Evolutionary conservation across 1,140 invertebrate genomes (phyloP), one percentile per base, ranked within the genome.

Genomic region (Heliconius congener): DNA sequence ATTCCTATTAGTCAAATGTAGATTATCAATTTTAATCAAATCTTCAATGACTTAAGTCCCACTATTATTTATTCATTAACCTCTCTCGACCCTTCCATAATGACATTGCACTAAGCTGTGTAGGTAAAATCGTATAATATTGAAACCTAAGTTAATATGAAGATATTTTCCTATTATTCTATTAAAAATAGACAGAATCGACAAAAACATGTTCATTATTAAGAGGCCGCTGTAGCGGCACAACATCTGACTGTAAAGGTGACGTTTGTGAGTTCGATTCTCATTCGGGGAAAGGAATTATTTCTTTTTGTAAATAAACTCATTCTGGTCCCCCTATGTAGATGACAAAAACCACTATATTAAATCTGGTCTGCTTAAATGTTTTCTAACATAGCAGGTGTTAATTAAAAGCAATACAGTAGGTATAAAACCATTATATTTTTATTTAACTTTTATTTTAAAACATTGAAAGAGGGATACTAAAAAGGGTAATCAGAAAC

Each of bases 11-110:
- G n/a, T 60, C 55, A 60, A 60, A 60, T 23, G n/a, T 23, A 27
- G 9, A 23, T 60, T 23, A 23, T 23, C n/a, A 8, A 23, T 60
- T n/a, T 60, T 23, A 23, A 60, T 13, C 9, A 60, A 60, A 60
- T 60, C 9, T 60, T 23, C 55, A 60, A n/a, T 27, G 55, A 60
- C n/a, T 23, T 60, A 60, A 60, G 8, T 60, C n/a, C n/a, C 8
- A 4, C n/a, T 60, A 60, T 60, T 60, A 60, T 60, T 60, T 60
- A 60, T 60, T 60, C 55, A 60, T 23, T 57, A 57, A 57, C 55
- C 55, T 8, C n/a, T 57, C 8, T 57, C 19, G 55, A 8, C n/a
- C 55, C n/a, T 9, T 57, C 8, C n/a, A 57, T 57, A 57, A 57
- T 57, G 23, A 57, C 55, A 18, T 55, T 55, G 16, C 52, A 57